Conservation (phyloP, 2,113 vertebrate species). For the Salminus brasiliensis region DNA sequence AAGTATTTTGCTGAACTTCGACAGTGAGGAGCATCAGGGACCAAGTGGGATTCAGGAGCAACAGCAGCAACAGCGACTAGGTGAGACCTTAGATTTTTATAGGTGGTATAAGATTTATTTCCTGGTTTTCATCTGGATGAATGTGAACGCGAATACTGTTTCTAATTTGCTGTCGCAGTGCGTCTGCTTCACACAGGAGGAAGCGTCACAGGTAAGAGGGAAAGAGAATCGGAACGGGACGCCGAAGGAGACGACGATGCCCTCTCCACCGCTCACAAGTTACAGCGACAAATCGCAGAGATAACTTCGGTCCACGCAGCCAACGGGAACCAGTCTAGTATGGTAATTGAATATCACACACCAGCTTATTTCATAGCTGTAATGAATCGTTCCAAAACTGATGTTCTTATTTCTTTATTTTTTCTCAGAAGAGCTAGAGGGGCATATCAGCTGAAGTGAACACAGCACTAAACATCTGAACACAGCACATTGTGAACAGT, state of each 20-base stretch:
- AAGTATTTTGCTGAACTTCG: constrained; percentile 69
- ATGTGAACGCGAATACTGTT: not conserved
- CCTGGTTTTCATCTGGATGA: too few species aligned
- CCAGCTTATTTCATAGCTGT: not conserved
- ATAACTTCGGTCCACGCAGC: constrained; percentile 54
- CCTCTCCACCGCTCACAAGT: constrained; percentile 67
- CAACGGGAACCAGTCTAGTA: constrained; percentile 31
- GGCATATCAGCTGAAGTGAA: constrained; percentile 20
- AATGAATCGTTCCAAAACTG: not conserved
- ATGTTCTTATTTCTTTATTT: constrained; percentile 9
- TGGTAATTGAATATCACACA: constrained; percentile 7
- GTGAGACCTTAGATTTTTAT: too few species aligned
- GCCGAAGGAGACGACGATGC: constrained; percentile 60
- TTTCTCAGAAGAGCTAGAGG: constrained; percentile 36
- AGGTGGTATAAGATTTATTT: too few species aligned
- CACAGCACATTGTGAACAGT: not conserved
- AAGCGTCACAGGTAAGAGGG: constrained; percentile 69
- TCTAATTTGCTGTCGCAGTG: constrained; percentile 51
- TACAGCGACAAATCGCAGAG: constrained; percentile 71
- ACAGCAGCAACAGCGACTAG: constrained; percentile 48
- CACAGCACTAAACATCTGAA: not conserved
- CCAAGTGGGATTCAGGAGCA: constrained; percentile 56
- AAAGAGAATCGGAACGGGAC: constrained; percentile 70
- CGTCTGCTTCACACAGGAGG: constrained; percentile 62
- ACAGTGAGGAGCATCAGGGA: constrained; percentile 63